phyloP scores from a whole-genome alignment of 2,113 vertebrate species.

The Balaeniceps rex region DNA sequence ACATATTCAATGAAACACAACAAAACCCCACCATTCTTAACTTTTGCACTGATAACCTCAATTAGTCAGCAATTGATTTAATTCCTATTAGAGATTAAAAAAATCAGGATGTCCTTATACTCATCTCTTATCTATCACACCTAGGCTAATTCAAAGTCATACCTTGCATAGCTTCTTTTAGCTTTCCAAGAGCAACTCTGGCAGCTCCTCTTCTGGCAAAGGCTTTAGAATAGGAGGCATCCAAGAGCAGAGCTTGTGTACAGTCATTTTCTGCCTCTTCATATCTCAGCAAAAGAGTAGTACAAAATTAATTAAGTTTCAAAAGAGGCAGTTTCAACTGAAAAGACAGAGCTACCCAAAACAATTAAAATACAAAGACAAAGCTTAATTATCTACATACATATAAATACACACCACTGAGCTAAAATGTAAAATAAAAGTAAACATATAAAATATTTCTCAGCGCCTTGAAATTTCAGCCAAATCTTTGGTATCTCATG shows the following conservation, averaged over 20 bases:
- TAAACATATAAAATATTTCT: neutral
- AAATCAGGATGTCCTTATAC: neutral
- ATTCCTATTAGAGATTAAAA: neutral
- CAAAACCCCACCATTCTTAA: neutral
- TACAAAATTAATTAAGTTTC: neutral
- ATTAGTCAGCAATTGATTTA: neutral
- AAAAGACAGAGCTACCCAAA: neutral
- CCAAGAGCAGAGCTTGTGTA: slow-evolving; percentile 82
- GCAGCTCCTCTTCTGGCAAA: slow-evolving; percentile 92
- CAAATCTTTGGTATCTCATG: neutral
- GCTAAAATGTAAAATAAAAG: neutral
- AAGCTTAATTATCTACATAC: neutral
- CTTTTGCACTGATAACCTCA: neutral
- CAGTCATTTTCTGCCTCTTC: slow-evolving; percentile 92
- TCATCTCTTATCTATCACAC: neutral
- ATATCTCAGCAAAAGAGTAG: slow-evolving; percentile 71
- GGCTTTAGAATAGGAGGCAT: slow-evolving; percentile 90
- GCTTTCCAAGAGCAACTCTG: slow-evolving; percentile 82
- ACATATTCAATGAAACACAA: neutral
- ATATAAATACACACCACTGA: neutral
- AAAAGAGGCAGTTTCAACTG: neutral
- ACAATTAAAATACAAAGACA: neutral
- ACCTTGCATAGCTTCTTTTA: slow-evolving; percentile 88
- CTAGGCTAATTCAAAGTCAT: neutral
- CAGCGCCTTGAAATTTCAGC: neutral